A percentile compares a stretch with the other conserved stretches of the same genome.
phyloP scores from a whole-genome alignment of 2,113 vertebrate genomes.

The Chiloscyllium plagiosum region DNA sequence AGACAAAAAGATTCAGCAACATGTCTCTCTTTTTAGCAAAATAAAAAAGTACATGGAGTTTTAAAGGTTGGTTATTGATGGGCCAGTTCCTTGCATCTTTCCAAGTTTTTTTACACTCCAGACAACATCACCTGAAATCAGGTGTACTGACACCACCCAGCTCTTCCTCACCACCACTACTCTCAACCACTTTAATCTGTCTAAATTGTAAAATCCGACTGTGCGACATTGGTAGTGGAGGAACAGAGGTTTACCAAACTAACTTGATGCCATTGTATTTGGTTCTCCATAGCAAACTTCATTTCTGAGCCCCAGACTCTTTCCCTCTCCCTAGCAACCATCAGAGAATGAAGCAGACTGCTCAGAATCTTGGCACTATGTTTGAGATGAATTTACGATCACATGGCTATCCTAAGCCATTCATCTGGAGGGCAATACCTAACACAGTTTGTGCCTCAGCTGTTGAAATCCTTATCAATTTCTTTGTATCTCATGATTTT shows the following conservation, averaged over 20 bases:
- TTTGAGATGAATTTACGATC: not conserved
- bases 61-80: not conserved
- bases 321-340: not conserved
- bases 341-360: not conserved
- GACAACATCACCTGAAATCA: not conserved
- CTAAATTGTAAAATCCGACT: not conserved
- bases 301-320: not conserved
- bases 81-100: not conserved
- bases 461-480: not conserved
- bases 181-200: not conserved
- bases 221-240: not conserved
- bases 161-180: not conserved
- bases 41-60: not conserved
- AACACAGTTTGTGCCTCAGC: too few relatives aligned
- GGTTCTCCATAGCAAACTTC: not conserved
- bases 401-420: not conserved
- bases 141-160: not conserved
- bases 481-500: not conserved
- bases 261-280: not conserved
- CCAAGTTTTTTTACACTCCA: not conserved
- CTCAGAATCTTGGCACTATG: not conserved
- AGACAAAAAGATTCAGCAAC: too few relatives aligned
- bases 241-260: not conserved
- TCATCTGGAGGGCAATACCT: not conserved
- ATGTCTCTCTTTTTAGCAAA: not conserved